These are phyloP conservation scores for Hyperoodon ampullatus DNA, from an alignment of 2,113 vertebrate genomes.

Conservation along the genomic window DNA sequence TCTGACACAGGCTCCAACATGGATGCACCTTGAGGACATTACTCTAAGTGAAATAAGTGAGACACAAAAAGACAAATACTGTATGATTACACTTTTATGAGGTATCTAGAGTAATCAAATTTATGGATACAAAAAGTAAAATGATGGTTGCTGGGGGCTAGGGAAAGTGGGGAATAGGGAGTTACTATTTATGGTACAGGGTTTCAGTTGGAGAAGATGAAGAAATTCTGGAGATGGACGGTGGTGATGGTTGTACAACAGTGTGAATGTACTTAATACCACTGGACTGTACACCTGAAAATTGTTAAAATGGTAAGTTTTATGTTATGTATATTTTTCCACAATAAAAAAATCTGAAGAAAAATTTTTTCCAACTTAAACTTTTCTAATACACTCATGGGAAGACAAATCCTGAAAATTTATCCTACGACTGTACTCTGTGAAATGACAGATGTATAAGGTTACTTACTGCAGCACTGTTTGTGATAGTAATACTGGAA, in stretches of 20 bases:
- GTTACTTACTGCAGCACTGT: not conserved
- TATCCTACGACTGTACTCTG: not conserved
- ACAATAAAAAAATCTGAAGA: not conserved
- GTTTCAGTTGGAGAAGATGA: not conserved
- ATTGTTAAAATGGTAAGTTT: not conserved
- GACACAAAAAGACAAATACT: not conserved
- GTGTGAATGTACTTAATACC: not conserved
- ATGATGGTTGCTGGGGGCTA: not conserved
- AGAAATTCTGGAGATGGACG: not conserved
- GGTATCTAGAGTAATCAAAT: not conserved
- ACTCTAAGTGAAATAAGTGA: not conserved
- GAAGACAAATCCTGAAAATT: not conserved
- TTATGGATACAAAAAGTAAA: not conserved
- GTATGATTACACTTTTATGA: not conserved
- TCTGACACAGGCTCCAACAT: not conserved
- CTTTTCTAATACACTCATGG: not conserved
- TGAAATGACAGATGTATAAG: not conserved
- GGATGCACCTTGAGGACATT: not conserved
- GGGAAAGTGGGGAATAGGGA: not conserved
- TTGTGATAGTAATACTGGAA: not conserved
- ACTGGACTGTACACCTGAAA: not conserved
- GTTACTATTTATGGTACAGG: not conserved
- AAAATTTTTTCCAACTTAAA: not conserved
- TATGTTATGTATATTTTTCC: not conserved
- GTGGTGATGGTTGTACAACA: not conserved